phyloP scores from a whole-genome alignment of 2,113 vertebrate genomes.

The Epinephelus moara region DNA sequence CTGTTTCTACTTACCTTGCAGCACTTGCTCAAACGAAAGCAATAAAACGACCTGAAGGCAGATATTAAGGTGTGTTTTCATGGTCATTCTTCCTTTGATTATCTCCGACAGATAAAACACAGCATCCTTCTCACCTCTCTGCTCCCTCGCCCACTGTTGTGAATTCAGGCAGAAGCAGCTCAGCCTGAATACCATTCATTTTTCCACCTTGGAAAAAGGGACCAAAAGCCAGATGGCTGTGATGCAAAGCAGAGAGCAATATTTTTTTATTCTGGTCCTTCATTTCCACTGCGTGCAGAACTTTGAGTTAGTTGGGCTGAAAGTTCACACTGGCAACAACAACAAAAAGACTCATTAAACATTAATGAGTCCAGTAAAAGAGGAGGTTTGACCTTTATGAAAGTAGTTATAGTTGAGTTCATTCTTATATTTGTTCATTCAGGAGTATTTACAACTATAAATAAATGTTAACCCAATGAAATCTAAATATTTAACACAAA shows the following conservation, averaged over 20 bases:
- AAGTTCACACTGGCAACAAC: conserved; percentile 3
- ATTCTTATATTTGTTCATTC: background rate
- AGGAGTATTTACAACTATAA: background rate
- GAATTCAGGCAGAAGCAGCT: conserved; percentile 28
- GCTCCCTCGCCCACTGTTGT: conserved; percentile 10
- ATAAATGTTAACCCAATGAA: background rate
- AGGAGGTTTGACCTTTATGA: background rate
- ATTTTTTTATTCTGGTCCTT: background rate
- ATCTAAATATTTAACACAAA: background rate
- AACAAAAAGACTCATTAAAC: background rate
- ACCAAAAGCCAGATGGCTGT: conserved; percentile 73
- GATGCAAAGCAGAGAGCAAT: conserved; percentile 12
- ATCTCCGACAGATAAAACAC: background rate
- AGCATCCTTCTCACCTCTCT: conserved; percentile 25
- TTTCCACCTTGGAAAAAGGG: conserved; percentile 72
- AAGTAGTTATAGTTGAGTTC: background rate
- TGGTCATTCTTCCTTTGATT: conserved; percentile 15
- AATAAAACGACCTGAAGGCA: conserved; percentile 54
- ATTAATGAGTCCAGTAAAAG: background rate
- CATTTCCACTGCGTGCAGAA: background rate
- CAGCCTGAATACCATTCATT: conserved; percentile 62
- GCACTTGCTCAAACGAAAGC: conserved; percentile 51
- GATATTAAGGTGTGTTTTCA: conserved; percentile 38
- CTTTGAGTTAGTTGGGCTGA: background rate
- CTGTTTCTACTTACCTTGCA: conserved; percentile 66